Base-by-base conservation (phyloP, 2,888 invertebrate species). In the Zonitis immaculata region DNA sequence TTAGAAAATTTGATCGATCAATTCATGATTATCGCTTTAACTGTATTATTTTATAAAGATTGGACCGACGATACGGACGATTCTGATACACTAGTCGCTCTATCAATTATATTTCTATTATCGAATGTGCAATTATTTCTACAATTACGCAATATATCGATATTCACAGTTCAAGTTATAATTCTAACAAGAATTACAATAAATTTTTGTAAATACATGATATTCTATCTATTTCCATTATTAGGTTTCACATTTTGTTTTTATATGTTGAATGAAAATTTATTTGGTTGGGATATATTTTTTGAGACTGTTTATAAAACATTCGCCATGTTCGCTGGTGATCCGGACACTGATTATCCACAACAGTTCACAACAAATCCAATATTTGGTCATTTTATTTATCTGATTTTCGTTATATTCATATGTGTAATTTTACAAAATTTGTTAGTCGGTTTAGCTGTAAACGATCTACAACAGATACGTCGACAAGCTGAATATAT, bases 351-450 rank as follows among this genome's bases (percentile, higher is more conserved):
- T 4, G 27, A 22, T 39, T 54, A 54, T 28, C 54, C 54, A 1
- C 9, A 18, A 4, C 22, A 47, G 3, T 54, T 51, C 46, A n/a
- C 22, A 35, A 26, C 47, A 7, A 54, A 54, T 25, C 54, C 51
- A 7, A 30, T 54, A 27, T 54, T 48, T 11, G 45, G 54, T 8
- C 54, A 51, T 44, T 35, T 47, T 11, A 54, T 54, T 18, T 54
- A 54, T 14, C 16, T 51, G 2, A n/a, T 26, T 9, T 54, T 54
- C 9, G 27, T 42, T 0, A 14, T 54, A 27, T 44, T 54, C 3
- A 54, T 54, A 6, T 42, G 47, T 25, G 35, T 54, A 26, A 51
- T 54, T 22, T 27, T 54, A 9, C 54, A 54, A 45, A 54, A 54
- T 44, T 32, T 54, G 4, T 25, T 54, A 14, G 48, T 54, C 12